Evolutionary conservation across 2,888 invertebrate genomes (phyloP).

Genomic region (Pteria penguin): DNA sequence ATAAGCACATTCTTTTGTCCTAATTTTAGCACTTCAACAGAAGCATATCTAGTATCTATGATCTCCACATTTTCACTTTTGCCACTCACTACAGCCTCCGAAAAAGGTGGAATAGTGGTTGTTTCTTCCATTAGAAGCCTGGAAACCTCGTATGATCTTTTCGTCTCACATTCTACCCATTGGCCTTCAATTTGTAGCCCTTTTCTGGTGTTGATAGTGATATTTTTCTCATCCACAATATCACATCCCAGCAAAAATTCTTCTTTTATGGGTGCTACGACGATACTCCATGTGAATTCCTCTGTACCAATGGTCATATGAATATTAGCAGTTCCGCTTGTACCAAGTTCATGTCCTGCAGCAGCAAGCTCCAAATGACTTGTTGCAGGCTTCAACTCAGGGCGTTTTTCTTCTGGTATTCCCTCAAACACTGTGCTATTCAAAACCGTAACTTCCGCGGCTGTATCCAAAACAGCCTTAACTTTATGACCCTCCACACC

Average conservation of each 20-base stretch:
- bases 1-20: no score
- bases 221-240: conserved; percentile 22
- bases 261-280: conserved; percentile 40
- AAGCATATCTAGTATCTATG: conserved; percentile 1
- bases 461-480: conserved; percentile 33
- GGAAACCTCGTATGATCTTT: background rate
- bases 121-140: background rate
- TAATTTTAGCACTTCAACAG: no score
- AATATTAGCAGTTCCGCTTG: conserved; percentile 4
- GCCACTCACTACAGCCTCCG: background rate
- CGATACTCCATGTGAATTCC: conserved; percentile 28
- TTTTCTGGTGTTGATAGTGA: conserved; percentile 30
- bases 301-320: conserved; percentile 17
- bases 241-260: conserved; percentile 27
- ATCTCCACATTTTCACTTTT: background rate
- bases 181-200: conserved; percentile 22
- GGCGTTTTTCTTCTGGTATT: conserved; percentile 13
- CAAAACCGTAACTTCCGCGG: conserved; percentile 37
- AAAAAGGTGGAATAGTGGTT: conserved; percentile 2
- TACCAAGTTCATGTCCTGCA: conserved; percentile 25
- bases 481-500: background rate
- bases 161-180: conserved; percentile 22
- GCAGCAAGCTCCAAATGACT: conserved; percentile 31
- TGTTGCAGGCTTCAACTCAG: background rate
- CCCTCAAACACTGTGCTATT: conserved; percentile 13